These are phyloP conservation scores for Drosophila koepferae DNA, from an alignment of 2,888 invertebrate genomes.

Conservation along the genomic window DNA sequence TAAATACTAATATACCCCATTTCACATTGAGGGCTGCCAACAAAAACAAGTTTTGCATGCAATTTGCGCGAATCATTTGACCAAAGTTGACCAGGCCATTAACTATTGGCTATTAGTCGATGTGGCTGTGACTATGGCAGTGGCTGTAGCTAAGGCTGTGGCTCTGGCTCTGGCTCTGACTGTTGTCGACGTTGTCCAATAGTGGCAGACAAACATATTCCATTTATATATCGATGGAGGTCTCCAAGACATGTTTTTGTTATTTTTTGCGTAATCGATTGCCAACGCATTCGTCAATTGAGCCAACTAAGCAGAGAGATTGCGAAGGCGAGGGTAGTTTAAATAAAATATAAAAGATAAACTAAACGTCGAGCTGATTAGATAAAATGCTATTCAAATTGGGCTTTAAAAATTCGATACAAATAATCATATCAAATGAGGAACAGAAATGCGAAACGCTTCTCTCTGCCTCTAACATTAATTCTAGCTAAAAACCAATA, in stretches of 20 bases:
- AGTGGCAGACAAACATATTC: slow-evolving; percentile 48
- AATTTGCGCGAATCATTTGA: slow-evolving; percentile 49
- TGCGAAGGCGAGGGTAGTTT: slow-evolving; percentile 10
- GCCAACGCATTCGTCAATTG: slow-evolving; percentile 49
- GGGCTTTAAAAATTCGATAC: no score
- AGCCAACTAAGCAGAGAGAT: background rate
- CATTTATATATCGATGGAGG: slow-evolving; percentile 39
- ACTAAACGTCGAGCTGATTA: background rate
- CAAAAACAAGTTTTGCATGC: slow-evolving; percentile 35
- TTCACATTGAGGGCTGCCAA: background rate
- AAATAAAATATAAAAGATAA: background rate
- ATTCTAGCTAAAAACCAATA: background rate
- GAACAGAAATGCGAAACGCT: background rate
- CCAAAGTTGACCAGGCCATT: slow-evolving; percentile 43
- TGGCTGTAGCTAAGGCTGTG: background rate
- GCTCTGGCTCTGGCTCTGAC: background rate
- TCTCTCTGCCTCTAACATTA: background rate
- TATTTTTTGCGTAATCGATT: slow-evolving; percentile 64
- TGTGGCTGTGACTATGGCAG: slow-evolving; percentile 1
- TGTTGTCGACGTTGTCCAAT: slow-evolving; percentile 22
- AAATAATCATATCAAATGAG: background rate
- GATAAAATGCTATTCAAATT: no score
- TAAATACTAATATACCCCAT: background rate
- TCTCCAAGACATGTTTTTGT: slow-evolving; percentile 28
- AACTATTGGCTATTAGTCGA: slow-evolving; percentile 10